Percentiles rank a stretch among this genome's conserved stretches.
These are phyloP conservation scores for Pilophorus perplexus DNA, from an alignment of 2,888 invertebrate genomes.

Conservation along the genomic window DNA sequence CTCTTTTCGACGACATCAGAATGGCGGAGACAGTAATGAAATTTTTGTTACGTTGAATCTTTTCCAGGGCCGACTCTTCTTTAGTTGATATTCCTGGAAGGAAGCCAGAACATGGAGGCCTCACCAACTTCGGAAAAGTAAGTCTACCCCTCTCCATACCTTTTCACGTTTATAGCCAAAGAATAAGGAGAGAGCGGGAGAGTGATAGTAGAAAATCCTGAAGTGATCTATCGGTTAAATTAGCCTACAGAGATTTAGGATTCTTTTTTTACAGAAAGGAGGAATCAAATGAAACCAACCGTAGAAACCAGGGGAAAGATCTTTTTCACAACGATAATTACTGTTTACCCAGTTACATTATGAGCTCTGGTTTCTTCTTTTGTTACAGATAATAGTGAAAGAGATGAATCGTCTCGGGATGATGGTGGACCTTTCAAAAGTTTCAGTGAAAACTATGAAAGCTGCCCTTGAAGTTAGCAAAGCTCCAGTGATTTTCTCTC, in stretches of 20 bases:
- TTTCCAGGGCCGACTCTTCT: conserved; percentile 63
- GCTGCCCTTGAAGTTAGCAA: conserved; percentile 72
- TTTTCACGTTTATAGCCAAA: not conserved
- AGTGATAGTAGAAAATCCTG: no score
- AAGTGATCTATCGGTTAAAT: no score
- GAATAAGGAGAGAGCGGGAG: no score
- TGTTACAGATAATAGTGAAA: conserved; percentile 58
- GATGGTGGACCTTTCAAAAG: conserved; percentile 81
- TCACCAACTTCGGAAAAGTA: conserved; percentile 81
- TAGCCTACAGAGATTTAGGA: no score
- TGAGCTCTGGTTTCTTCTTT: no score
- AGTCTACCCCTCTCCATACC: conserved; percentile 42
- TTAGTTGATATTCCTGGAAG: conserved; percentile 59
- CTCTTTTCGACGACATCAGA: not conserved
- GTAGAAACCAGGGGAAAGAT: no score
- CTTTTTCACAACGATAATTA: no score
- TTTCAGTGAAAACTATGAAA: conserved; percentile 75
- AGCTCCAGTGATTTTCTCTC: conserved; percentile 83
- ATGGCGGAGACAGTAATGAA: not conserved
- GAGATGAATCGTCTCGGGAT: conserved; percentile 89
- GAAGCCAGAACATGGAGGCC: conserved; percentile 67
- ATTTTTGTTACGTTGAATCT: conserved; percentile 30
- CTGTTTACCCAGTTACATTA: no score
- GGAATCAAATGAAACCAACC: no score
- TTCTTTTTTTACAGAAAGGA: no score